Evolutionary conservation across 2,888 invertebrate species (phyloP).

Genomic region (Andrena haemorrhoa): DNA sequence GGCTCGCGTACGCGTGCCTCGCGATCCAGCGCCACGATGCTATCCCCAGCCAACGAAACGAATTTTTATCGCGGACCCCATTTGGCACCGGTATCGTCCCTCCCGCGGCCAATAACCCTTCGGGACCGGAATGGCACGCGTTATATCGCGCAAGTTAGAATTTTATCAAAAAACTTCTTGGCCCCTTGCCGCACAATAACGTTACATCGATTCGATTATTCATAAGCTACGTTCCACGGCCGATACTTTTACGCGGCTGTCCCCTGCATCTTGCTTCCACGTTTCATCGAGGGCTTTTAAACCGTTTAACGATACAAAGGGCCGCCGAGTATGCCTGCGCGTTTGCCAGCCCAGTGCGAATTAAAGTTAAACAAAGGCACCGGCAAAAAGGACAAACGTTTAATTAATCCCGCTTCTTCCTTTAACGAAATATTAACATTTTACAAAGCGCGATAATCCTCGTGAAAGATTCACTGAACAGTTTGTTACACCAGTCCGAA

Average conservation of each 20-base stretch:
- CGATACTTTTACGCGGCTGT: neutral
- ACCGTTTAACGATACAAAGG: neutral
- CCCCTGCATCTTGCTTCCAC: neutral
- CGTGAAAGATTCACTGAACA: too few species aligned
- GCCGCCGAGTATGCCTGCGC: too few species aligned
- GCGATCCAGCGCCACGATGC: slow-evolving; percentile 40
- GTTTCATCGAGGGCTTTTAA: neutral
- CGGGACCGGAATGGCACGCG: slow-evolving; percentile 43
- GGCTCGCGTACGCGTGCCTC: slow-evolving; percentile 25
- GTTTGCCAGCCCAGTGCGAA: too few species aligned
- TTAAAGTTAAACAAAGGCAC: too few species aligned
- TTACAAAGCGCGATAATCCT: too few species aligned
- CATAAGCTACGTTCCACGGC: slow-evolving; percentile 11
- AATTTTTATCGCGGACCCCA: slow-evolving; percentile 62
- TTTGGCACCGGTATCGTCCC: slow-evolving; percentile 60
- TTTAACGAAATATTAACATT: too few species aligned
- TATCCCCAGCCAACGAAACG: slow-evolving; percentile 45
- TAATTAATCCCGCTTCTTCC: too few species aligned
- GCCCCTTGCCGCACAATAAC: slow-evolving; percentile 49
- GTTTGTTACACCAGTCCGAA: too few species aligned
- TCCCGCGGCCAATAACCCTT: slow-evolving; percentile 56
- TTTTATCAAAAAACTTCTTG: slow-evolving; percentile 58
- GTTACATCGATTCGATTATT: slow-evolving; percentile 46
- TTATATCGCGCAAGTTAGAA: slow-evolving; percentile 50
- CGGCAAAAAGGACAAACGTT: too few species aligned